Evolutionary conservation across 2,888 invertebrate genomes (phyloP).

Genomic region (Spodoptera littoralis): DNA sequence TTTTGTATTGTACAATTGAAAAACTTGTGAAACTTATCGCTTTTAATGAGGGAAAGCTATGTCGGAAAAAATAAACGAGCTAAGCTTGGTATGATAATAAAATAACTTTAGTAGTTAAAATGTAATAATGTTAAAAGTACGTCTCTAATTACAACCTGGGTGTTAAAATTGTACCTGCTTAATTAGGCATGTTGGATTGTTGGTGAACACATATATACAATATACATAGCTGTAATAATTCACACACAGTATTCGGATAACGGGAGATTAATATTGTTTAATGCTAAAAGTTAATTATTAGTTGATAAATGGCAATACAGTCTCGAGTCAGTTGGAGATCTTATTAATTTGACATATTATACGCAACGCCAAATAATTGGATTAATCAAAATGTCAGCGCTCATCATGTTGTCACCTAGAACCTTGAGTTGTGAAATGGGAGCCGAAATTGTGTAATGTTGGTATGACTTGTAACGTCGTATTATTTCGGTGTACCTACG

Average conservation of each 20-base stretch:
- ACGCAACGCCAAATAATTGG: constrained; percentile 62
- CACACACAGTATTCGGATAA: constrained; percentile 13
- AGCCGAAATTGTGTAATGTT: constrained; percentile 48
- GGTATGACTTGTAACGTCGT: constrained; percentile 35
- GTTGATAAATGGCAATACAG: constrained; percentile 49
- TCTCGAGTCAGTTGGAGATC: constrained; percentile 55
- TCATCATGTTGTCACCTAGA: constrained; percentile 59
- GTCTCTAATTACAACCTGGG: not conserved
- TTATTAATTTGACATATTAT: constrained; percentile 60
- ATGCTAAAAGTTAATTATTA: constrained; percentile 57
- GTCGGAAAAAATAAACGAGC: constrained; percentile 18
- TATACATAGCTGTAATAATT: not conserved
- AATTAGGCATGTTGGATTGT: constrained; percentile 24
- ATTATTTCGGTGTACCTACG: constrained; percentile 19
- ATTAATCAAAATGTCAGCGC: constrained; percentile 66
- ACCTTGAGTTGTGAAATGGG: constrained; percentile 42
- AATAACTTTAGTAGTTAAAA: not conserved
- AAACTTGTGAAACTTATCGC: constrained; percentile 23
- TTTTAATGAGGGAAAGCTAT: constrained; percentile 33
- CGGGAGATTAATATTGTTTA: constrained; percentile 44
- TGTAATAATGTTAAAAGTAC: constrained; percentile 2
- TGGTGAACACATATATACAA: not conserved
- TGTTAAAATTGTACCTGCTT: constrained; percentile 1
- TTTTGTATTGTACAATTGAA: constrained; percentile 34
- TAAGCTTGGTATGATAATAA: not conserved